Evolutionary conservation across 2,797 vertebrate species (phyloP), one percentile per base, ranked within the genome.

Genomic region (Pseudochirops corinnae): DNA sequence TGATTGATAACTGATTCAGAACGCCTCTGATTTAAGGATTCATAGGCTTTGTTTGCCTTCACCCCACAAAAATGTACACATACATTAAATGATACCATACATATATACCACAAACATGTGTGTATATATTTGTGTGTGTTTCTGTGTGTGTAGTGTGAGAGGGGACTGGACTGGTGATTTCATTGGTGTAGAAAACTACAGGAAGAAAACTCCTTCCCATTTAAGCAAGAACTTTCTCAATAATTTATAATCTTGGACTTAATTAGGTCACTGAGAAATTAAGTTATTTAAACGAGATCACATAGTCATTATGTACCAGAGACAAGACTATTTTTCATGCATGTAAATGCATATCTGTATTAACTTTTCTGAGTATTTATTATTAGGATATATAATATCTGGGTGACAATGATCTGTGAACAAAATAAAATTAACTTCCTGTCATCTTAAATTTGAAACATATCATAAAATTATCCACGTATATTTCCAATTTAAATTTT

Each of bases 241-340:
- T 28, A 29, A 29, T 29, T 60, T 29, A 29, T 60, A 60, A 29
- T 60, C 58, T 60, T 29, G 9, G 2, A 60, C 5, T 60, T 31
- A 60, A 29, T 60, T 60, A 60, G 28, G 10, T 31, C 58, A 60
- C 58, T 29, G 58, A 60, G 26, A 60, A 98, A 97, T 97, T 98
- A 93, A 60, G 56, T 39, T 52, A 94, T 92, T 97, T 93, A 94
- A 96, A 91, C 95, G 96, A 96, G 95, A 97, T 97, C 95, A 96
- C 60, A 96, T 96, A 98, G 94, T 92, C 96, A 95, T 97, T 97
- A 97, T 96, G 50, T 97, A 96, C 90, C 53, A 55, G 10, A 55
- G 53, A 55, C 53, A 55, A 55, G 53, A 97, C 82, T 96, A 6
- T 60, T 31, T 60, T 60, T 6, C 87, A 21, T 55, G 4, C 46